Evolutionary conservation across 2,888 invertebrate genomes (phyloP).

Genomic region (Tetropium fuscum): DNA sequence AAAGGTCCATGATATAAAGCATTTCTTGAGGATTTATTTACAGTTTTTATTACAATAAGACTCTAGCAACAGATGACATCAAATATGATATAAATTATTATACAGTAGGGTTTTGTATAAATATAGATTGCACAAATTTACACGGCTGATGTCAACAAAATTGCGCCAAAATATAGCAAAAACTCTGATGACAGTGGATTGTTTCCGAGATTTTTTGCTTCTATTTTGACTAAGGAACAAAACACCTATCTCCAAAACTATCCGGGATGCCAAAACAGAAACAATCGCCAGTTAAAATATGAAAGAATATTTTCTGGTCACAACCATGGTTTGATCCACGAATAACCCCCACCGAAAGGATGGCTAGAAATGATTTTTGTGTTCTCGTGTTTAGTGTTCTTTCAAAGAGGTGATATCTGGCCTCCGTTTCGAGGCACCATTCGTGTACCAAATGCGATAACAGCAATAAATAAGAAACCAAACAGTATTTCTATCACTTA

Average conservation of each 20-base stretch:
- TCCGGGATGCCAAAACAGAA: not conserved
- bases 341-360: not conserved
- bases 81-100: slow-evolving; percentile 14
- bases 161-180: slow-evolving; percentile 9
- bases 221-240: not conserved
- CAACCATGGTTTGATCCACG: slow-evolving; percentile 11
- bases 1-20: slow-evolving; percentile 21
- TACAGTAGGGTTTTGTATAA: slow-evolving; percentile 3
- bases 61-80: slow-evolving; percentile 33
- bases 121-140: slow-evolving; percentile 20
- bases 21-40: slow-evolving; percentile 10
- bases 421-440: not conserved
- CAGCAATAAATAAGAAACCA: slow-evolving; percentile 21
- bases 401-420: not conserved
- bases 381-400: not conserved
- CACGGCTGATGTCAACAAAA: slow-evolving; percentile 9
- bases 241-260: not conserved
- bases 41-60: slow-evolving; percentile 9
- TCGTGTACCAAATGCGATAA: slow-evolving; percentile 7
- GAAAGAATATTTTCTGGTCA: slow-evolving; percentile 12
- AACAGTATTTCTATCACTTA: slow-evolving; percentile 19
- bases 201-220: not conserved
- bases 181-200: not conserved
- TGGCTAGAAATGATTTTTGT: not conserved
- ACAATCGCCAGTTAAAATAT: not conserved